phyloP scores from a whole-genome alignment of 2,797 vertebrate species.

The Neostethus bicornis region DNA sequence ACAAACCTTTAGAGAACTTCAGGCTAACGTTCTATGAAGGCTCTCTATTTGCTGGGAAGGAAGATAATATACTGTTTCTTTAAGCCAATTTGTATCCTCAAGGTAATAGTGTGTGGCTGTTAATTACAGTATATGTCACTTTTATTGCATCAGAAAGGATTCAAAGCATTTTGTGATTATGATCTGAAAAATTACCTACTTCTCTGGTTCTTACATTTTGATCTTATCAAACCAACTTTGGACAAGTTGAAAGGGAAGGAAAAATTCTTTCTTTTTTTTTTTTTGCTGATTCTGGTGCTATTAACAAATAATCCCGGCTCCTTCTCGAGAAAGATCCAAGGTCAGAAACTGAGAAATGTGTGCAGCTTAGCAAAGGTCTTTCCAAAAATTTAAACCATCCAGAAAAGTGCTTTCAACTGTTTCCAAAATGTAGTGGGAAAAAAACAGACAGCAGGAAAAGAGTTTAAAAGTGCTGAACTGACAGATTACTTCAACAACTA shows the following conservation, averaged over 20 bases:
- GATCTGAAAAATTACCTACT: not conserved
- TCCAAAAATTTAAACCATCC: slow-evolving; percentile 16
- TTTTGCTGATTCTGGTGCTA: not conserved
- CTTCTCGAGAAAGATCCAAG: slow-evolving; percentile 7
- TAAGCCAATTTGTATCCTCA: slow-evolving; percentile 47
- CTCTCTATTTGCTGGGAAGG: slow-evolving; percentile 70
- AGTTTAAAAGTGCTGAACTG: slow-evolving; percentile 57
- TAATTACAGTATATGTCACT: slow-evolving; percentile 34
- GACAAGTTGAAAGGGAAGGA: slow-evolving; percentile 3
- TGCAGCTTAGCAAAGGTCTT: slow-evolving; percentile 4
- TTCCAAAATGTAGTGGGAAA: slow-evolving; percentile 55
- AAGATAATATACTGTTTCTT: slow-evolving; percentile 50
- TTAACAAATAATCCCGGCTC: slow-evolving; percentile 7
- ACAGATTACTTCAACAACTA: slow-evolving; percentile 45
- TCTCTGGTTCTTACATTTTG: slow-evolving; percentile 13
- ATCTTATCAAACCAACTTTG: slow-evolving; percentile 19
- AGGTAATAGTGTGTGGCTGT: slow-evolving; percentile 48
- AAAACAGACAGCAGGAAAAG: slow-evolving; percentile 29
- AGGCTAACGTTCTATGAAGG: too few relatives aligned
- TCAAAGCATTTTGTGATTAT: slow-evolving; percentile 25
- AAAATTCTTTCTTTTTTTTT: slow-evolving; percentile 4
- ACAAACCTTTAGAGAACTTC: too few relatives aligned
- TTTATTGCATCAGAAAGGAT: slow-evolving; percentile 43
- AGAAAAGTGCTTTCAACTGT: slow-evolving; percentile 40
- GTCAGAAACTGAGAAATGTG: not conserved